These are phyloP conservation scores for Leptopilina myrica DNA, from an alignment of 2,888 invertebrate genomes.

Conservation along the genomic window DNA sequence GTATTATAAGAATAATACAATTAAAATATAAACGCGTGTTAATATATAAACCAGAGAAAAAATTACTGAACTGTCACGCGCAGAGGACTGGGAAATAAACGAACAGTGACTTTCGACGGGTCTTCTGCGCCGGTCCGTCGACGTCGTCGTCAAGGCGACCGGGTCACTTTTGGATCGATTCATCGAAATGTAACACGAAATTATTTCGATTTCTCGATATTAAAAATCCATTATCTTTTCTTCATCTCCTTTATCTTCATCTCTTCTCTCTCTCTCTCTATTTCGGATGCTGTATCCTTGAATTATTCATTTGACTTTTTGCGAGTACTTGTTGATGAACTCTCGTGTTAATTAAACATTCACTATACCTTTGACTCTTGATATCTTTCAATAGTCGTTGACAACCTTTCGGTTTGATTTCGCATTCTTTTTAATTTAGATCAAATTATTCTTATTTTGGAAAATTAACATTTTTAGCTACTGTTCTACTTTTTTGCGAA, in stretches of 20 bases:
- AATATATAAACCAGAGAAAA: constrained; percentile 61
- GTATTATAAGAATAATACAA: constrained; percentile 32
- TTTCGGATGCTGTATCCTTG: not conserved
- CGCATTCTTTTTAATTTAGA: too few species aligned
- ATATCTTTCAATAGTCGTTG: too few species aligned
- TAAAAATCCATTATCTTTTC: not conserved
- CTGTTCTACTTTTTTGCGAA: too few species aligned
- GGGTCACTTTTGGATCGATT: constrained; percentile 74
- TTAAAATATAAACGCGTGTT: constrained; percentile 49
- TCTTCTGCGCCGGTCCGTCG: constrained; percentile 75
- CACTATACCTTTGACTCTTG: too few species aligned
- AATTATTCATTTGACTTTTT: too few species aligned
- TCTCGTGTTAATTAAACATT: too few species aligned
- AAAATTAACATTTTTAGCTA: too few species aligned
- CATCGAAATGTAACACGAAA: constrained; percentile 47
- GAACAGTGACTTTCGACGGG: constrained; percentile 60
- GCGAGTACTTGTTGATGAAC: not conserved
- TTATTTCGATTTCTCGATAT: constrained; percentile 45
- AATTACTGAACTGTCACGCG: constrained; percentile 59
- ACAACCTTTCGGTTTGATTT: too few species aligned
- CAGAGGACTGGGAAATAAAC: constrained; percentile 54
- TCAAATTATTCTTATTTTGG: too few species aligned
- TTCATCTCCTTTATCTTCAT: not conserved
- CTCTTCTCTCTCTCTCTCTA: not conserved
- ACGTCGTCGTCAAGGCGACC: constrained; percentile 80